These are phyloP conservation scores for Cyanistes caeruleus DNA, from an alignment of 2,113 vertebrate genomes.

Conservation along the genomic window DNA sequence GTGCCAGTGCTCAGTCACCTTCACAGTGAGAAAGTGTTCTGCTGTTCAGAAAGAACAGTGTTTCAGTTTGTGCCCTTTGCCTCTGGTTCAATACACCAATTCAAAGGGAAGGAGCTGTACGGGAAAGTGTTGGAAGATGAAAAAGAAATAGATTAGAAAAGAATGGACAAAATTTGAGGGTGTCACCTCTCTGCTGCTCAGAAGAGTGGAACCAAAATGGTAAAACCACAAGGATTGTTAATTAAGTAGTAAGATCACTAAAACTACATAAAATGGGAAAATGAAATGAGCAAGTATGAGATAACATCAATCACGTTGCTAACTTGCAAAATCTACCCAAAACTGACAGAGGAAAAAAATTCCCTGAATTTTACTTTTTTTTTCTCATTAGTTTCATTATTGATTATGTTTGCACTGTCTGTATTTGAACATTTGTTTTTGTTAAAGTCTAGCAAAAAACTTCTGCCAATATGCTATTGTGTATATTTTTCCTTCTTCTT, in stretches of 20 bases:
- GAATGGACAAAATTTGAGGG: neutral
- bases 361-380: neutral
- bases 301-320: neutral
- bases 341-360: neutral
- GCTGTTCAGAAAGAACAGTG: neutral
- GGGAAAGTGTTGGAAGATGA: neutral
- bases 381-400: neutral
- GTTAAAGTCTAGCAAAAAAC: neutral
- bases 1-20: neutral
- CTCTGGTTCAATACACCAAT: neutral
- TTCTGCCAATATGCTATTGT: neutral
- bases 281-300: neutral
- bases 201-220: neutral
- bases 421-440: neutral
- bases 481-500: neutral
- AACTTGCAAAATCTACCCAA: neutral
- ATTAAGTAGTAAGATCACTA: neutral
- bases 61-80: neutral
- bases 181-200: neutral
- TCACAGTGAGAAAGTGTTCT: neutral
- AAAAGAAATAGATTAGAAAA: neutral
- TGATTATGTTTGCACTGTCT: neutral
- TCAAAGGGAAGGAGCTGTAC: neutral
- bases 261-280: neutral
- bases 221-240: neutral